Evolutionary conservation across 1,140 invertebrate genomes (phyloP), one percentile per base, ranked within the genome.

Genomic region (Harpegnathos saltator): DNA sequence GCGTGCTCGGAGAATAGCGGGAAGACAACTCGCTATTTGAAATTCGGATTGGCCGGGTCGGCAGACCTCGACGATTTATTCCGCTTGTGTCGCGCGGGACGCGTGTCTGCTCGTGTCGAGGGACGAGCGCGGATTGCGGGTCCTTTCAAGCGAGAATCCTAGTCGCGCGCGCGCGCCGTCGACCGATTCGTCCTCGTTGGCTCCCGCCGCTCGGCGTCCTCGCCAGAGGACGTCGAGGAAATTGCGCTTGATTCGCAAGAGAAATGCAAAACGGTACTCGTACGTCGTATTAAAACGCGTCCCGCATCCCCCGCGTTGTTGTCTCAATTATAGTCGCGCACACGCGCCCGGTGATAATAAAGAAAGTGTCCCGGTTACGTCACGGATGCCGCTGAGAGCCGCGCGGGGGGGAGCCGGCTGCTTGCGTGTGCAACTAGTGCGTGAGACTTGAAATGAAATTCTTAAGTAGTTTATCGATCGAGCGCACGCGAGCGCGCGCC

Each of bases 21-120:
- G 61, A 29, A 15, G 29, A 5, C 1, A 56, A 54, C 33, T 85
- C 74, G 86, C 77, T 85, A 29, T 88, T 89, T 86, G 81, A 88
- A 89, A 90, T 89, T 91, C 87, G 74, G 72, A 89, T 87, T 38
- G 78, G 74, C 48, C 68, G n/a, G n/a, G n/a, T n/a, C n/a, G n/a
- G 69, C 24, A 29, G 14, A 68, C 14, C 17, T 3, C 24, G 38
- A 14, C 26, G 50, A 66, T 77, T 54, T 15, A 24, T 48, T 61
- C 56, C 56, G 68, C 69, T 38, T 38, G 14, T 50, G 14, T 50
- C 54, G 61, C 22, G n/a, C 29, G 38, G 48, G 9, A n/a, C 15
- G 48, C 14, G 19, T 38, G 65, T 33, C 0, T 38, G n/a, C 3
- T 50, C 58, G 48, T 29, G 29, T n/a, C n/a, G n/a, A n/a, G n/a